phyloP scores from a whole-genome alignment of 2,888 invertebrate genomes.

The Eupithecia abbreviata region DNA sequence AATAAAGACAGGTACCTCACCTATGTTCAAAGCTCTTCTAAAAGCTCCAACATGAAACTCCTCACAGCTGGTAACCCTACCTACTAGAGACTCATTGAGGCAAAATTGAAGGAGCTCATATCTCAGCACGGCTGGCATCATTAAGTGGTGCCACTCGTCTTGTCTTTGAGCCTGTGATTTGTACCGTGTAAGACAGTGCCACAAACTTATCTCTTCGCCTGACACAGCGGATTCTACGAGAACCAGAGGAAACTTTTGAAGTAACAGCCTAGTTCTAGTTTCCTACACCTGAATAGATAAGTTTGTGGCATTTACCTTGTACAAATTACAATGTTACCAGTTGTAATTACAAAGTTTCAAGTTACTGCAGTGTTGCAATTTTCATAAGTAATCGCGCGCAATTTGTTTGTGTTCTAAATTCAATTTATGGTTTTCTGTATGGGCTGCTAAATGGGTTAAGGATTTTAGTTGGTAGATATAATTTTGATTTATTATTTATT shows the following conservation, averaged over 20 bases:
- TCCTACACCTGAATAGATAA: slow-evolving; percentile 1
- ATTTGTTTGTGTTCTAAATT: slow-evolving; percentile 13
- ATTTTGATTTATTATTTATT: background rate
- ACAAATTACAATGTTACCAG: slow-evolving; percentile 30
- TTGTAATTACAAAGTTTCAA: slow-evolving; percentile 19
- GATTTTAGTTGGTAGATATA: background rate
- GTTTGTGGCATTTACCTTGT: slow-evolving; percentile 13
- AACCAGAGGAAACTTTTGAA: background rate
- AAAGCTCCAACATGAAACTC: background rate
- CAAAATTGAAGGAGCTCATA: slow-evolving; percentile 48
- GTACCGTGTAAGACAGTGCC: slow-evolving; percentile 15
- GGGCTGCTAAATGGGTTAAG: background rate
- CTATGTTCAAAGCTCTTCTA: background rate
- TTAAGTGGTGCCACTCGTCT: slow-evolving; percentile 43
- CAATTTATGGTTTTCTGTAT: slow-evolving; percentile 12
- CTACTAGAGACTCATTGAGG: slow-evolving; percentile 30
- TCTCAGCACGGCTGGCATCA: slow-evolving; percentile 47
- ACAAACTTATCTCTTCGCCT: slow-evolving; percentile 7
- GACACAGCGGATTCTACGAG: background rate
- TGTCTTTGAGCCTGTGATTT: slow-evolving; percentile 41
- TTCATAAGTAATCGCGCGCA: slow-evolving; percentile 11
- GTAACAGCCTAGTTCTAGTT: slow-evolving; percentile 1
- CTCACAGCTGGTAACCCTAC: slow-evolving; percentile 28
- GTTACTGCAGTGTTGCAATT: slow-evolving; percentile 17
- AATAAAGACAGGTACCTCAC: background rate